These are phyloP conservation scores for Monochamus alternatus DNA, from an alignment of 2,888 invertebrate species.

Conservation along the genomic window DNA sequence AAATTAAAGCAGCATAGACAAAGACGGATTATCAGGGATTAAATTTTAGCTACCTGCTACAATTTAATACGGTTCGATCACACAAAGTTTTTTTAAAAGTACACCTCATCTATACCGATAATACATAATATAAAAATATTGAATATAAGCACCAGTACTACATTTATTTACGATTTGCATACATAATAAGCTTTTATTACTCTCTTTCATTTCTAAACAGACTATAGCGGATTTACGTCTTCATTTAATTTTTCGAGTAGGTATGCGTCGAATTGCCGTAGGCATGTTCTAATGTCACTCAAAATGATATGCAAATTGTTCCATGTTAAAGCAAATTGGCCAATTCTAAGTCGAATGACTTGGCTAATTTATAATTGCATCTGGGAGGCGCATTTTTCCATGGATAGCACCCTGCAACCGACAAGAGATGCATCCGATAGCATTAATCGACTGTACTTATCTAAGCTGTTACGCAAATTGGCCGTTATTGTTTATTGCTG, in stretches of 20 bases:
- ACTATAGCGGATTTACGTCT: conserved; percentile 8
- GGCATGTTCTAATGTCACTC: conserved; percentile 8
- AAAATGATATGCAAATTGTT: conserved; percentile 43
- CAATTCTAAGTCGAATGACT: conserved; percentile 38
- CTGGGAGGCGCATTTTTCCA: conserved; percentile 21
- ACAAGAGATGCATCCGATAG: conserved; percentile 26
- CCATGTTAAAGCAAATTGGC: conserved; percentile 36
- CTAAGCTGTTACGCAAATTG: conserved; percentile 31
- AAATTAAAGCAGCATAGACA: no score
- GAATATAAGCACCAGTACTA: no score
- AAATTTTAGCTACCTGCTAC: no score
- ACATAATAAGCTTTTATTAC: no score
- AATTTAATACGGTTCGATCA: no score
- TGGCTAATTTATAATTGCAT: conserved; percentile 43
- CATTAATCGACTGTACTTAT: conserved; percentile 26
- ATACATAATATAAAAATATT: no score
- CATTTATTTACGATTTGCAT: no score
- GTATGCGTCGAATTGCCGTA: conserved; percentile 5
- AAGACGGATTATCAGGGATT: no score
- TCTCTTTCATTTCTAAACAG: no score
- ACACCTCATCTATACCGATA: no score
- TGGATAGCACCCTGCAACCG: conserved; percentile 28
- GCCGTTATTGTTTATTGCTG: conserved; percentile 15
- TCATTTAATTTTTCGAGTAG: neutral
- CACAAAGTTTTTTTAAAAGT: no score